These are phyloP conservation scores for Amiota minor DNA, from an alignment of 2,888 invertebrate genomes.

Conservation along the genomic window DNA sequence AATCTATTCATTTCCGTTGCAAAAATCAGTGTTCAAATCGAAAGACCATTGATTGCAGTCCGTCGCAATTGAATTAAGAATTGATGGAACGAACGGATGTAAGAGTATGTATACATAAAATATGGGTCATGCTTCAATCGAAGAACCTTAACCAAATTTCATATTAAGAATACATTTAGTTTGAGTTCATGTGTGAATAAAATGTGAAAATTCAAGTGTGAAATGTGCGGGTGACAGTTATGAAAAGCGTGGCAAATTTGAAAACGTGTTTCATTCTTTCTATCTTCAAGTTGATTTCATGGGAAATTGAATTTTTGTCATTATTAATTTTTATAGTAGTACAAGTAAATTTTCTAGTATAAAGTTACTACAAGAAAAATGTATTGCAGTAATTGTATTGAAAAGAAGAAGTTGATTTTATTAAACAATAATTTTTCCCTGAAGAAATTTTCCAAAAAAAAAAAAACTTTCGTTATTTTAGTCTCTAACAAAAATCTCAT, in stretches of 20 bases:
- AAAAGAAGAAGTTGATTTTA: conserved; percentile 1
- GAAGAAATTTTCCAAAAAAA: background rate
- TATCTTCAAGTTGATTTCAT: conserved; percentile 1
- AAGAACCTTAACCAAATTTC: conserved; percentile 38
- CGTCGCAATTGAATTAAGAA: background rate
- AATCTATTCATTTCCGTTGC: conserved; percentile 51
- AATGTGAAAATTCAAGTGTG: conserved; percentile 39
- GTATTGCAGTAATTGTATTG: too few species aligned
- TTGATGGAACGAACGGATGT: conserved; percentile 12
- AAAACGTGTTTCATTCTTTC: background rate
- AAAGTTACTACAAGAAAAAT: background rate
- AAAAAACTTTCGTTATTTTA: background rate
- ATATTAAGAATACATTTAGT: conserved; percentile 43
- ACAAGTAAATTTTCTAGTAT: background rate
- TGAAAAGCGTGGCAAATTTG: conserved; percentile 22
- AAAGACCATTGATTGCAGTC: conserved; percentile 34
- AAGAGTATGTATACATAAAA: conserved; percentile 38
- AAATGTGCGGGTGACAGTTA: conserved; percentile 53
- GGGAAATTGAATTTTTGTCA: conserved; percentile 13
- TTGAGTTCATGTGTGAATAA: conserved; percentile 45
- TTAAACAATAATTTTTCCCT: conserved; percentile 18
- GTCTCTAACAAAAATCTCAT: conserved; percentile 4
- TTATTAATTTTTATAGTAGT: background rate
- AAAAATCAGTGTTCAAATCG: conserved; percentile 20
- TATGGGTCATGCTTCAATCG: conserved; percentile 55